These are phyloP conservation scores for Puntigrus tetrazona DNA, from an alignment of 2,113 vertebrate species.

Conservation along the genomic window DNA sequence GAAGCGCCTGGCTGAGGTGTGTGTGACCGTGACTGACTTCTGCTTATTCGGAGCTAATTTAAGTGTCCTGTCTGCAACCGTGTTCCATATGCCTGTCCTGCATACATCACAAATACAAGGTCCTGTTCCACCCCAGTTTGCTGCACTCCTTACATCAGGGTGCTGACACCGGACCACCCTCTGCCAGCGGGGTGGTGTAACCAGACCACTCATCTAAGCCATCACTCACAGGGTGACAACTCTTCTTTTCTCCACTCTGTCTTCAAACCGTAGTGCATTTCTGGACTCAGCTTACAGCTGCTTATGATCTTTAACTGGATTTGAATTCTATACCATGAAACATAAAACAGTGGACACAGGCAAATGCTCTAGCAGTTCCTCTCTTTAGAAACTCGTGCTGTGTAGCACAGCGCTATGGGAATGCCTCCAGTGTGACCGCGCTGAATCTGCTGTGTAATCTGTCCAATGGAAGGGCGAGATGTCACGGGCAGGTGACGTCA, in stretches of 20 bases:
- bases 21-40: background rate
- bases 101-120: slow-evolving; percentile 23
- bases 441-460: too few relatives aligned
- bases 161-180: slow-evolving; percentile 38
- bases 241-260: slow-evolving; percentile 20
- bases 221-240: slow-evolving; percentile 24
- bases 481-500: too few relatives aligned
- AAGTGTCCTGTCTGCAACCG: slow-evolving; percentile 23
- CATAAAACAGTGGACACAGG: slow-evolving; percentile 21
- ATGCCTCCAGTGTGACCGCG: too few relatives aligned
- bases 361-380: background rate
- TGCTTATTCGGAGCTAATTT: slow-evolving; percentile 29
- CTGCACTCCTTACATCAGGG: background rate
- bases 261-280: background rate
- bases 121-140: background rate
- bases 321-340: slow-evolving; percentile 23
- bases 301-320: background rate
- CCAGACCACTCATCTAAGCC: slow-evolving; percentile 39
- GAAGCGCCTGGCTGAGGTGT: background rate
- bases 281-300: slow-evolving; percentile 33
- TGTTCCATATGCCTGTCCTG: slow-evolving; percentile 10
- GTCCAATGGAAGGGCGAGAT: too few relatives aligned
- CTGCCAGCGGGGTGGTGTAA: slow-evolving; percentile 25
- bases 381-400: too few relatives aligned
- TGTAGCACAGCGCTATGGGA: too few relatives aligned